A percentile compares a stretch with the other conserved stretches of the same genome.
These are phyloP conservation scores for Panzeria rudis DNA, from an alignment of 2,888 invertebrate genomes.

Conservation along the genomic window DNA sequence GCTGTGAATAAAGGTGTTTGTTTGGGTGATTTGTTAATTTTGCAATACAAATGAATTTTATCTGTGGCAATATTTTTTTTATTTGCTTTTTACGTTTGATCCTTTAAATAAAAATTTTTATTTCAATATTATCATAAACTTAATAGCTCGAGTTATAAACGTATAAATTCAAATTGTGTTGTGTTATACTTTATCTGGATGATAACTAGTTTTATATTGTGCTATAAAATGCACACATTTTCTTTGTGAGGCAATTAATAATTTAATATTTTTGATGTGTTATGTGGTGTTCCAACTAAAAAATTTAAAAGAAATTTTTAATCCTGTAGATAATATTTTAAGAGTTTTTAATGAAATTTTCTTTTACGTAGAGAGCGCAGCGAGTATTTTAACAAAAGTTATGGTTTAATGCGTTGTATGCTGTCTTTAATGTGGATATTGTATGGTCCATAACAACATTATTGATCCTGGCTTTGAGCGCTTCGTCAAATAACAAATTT, in stretches of 20 bases:
- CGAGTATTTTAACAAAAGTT: too few species aligned
- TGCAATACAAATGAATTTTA: not conserved
- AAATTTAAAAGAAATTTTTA: too few species aligned
- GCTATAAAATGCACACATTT: not conserved
- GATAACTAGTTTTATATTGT: not conserved
- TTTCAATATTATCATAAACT: not conserved
- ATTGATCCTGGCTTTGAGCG: too few species aligned
- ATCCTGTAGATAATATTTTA: too few species aligned
- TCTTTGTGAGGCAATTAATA: not conserved
- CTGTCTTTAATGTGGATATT: too few species aligned
- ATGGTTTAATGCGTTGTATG: too few species aligned
- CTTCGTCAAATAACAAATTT: too few species aligned
- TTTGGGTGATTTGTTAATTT: not conserved
- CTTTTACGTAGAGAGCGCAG: too few species aligned
- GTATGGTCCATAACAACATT: too few species aligned
- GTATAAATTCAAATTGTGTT: not conserved
- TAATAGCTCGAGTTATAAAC: not conserved
- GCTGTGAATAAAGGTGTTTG: not conserved
- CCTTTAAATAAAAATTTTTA: not conserved
- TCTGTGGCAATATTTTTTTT: not conserved
- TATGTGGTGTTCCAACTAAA: too few species aligned
- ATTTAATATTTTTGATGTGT: not conserved
- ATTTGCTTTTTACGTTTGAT: not conserved
- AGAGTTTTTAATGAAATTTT: too few species aligned
- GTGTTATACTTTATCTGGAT: not conserved